Evolutionary conservation across 2,113 vertebrate species (phyloP), one percentile per base, ranked within the genome.

Genomic region (Paracanthobrama guichenoti): DNA sequence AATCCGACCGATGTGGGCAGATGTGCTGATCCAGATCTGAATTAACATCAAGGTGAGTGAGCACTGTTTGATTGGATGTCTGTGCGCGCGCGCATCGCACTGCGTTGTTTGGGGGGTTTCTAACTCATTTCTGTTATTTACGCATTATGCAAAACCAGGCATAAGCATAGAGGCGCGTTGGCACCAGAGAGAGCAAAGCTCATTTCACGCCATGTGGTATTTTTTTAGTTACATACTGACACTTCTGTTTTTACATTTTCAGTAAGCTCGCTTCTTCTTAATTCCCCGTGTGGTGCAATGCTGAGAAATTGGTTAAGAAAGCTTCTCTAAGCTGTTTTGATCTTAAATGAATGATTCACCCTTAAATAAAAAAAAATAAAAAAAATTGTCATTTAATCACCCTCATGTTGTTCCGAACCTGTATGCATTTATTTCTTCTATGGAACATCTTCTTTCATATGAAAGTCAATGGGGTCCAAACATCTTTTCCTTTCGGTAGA

Each of bases 1-100:
- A 48, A 55, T n/a, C 13, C 42, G 24, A 16, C 24, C 6, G 64
- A 35, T 39, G 72, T 20, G 72, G 44, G 31, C 72, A 75, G 24
- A 75, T 75, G 72, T 75, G 72, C 72, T 31, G 48, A 75, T 53
- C 48, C 73, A 31, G 73, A 22, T 31, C 48, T 26, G 71, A 73
- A 66, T 6, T 26, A 66, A 8, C 71, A 8, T 73, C n/a, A 26
- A 74, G 71, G 73, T 75, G 73, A 75, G 73, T 26, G 73, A 4
- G 24, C 46, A 20, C 46, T 75, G 24, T 20, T n/a, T 73, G 71
- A 73, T 28, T 75, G 44, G 24, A 71, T 20, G 20, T 71, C 67
- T 20, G 66, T 69, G 31, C 6, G 64, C 64, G 28, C 64, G 28
- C 64, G 64, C 64, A 71, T 12, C 20, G 3, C 16, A 71, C 31